Evolutionary conservation across 1,140 invertebrate species (phyloP), one percentile per base, ranked within the genome.

Genomic region (Zaprionus davidi): DNA sequence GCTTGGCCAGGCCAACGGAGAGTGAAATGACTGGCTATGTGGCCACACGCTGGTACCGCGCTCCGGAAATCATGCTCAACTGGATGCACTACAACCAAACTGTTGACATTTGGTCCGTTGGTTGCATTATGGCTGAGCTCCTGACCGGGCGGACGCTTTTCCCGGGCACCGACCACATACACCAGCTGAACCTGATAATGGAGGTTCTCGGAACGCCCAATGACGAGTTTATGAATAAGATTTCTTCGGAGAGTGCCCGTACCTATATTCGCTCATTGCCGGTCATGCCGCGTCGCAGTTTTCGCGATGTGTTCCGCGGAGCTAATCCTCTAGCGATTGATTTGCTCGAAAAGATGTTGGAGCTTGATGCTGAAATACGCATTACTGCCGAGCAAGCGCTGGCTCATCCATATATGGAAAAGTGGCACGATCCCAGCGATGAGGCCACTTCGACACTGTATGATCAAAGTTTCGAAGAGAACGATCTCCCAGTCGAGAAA

Each of bases 1-100:
- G 99, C 31, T 94, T 99, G 63, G 99, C 99, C 2, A 94, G 99
- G 63, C 98, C 98, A 41, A 97, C 98, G 15, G 99, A 99, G 93
- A 98, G 96, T 92, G 98, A 99, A 95, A 99, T 99, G 99, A 99
- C 99, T 11, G 99, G 99, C 15, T 99, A 99, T 94, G 99, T 99
- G 5, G 99, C 99, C 13, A 99, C 99, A 9, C 93, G 91, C 76
- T 99, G 99, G 99, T 97, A 98, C 84, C 94, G 97, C 79, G 97
- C 97, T 15, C 99, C 99, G 17, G 99, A 99, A 95, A 99, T 99
- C 57, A 99, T 99, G 98, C 95, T 99, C 12, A 99, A 99, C 93
- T 99, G 99, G 99, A 99, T 99, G 98, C 98, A 99, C 93, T 99
- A 99, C 92, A 99, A 98, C 94, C 98, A 99, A 93, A 99, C 98